Percentiles rank a stretch among this genome's conserved stretches.
These are phyloP conservation scores for Ochropacha duplaris DNA, from an alignment of 2,888 invertebrate genomes.

Conservation along the genomic window DNA sequence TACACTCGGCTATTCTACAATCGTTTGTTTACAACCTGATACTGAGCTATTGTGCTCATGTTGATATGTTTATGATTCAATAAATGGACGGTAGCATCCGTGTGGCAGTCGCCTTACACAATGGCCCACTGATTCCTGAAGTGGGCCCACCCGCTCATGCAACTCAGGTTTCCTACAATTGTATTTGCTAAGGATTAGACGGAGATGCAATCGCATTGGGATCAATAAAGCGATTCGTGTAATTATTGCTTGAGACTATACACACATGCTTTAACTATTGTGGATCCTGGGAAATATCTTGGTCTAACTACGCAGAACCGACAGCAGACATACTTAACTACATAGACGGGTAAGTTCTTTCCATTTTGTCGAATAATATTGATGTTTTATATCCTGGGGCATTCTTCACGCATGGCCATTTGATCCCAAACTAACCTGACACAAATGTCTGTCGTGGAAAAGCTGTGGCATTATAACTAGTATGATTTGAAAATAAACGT, in stretches of 20 bases:
- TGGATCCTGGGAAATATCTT: no score
- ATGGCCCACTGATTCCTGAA: neutral
- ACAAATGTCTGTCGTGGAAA: no score
- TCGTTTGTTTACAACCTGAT: constrained; percentile 64
- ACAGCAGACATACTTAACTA: no score
- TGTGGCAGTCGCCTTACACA: constrained; percentile 2
- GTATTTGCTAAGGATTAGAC: neutral
- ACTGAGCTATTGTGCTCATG: constrained; percentile 56
- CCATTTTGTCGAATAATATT: no score
- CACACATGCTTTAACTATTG: neutral
- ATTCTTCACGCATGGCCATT: no score
- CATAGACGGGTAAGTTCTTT: no score
- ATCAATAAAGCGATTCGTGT: neutral
- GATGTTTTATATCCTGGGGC: no score
- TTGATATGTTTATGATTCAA: constrained; percentile 53
- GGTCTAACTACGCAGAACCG: no score
- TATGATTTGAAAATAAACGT: no score
- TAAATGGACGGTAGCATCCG: constrained; percentile 20
- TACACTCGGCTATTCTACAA: constrained; percentile 53
- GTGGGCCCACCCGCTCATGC: neutral
- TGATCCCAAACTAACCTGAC: no score
- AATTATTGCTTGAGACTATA: neutral
- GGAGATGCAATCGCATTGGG: neutral
- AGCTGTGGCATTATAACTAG: no score
- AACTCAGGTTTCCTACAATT: neutral